A percentile compares a stretch with the other conserved stretches of the same genome.
These are phyloP conservation scores for Gymnobelideus leadbeateri DNA, from an alignment of 2,113 vertebrate species.

Conservation along the genomic window DNA sequence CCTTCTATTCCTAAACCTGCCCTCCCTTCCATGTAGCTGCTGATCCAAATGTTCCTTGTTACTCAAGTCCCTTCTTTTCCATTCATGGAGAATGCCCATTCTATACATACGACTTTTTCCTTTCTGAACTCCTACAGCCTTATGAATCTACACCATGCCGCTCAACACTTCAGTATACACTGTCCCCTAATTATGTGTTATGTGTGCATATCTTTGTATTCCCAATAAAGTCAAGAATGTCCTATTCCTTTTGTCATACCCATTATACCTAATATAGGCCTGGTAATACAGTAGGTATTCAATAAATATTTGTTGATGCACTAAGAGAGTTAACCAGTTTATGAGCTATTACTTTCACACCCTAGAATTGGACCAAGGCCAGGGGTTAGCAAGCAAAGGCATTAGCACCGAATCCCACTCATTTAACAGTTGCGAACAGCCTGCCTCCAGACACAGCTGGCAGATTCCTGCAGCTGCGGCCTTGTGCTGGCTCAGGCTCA, in stretches of 20 bases:
- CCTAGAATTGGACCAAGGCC: constrained; percentile 10
- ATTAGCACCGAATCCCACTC: not conserved
- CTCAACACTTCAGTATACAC: not conserved
- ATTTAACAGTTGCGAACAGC: constrained; percentile 17
- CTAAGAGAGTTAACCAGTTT: not conserved
- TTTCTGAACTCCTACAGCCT: not conserved
- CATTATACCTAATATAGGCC: not conserved
- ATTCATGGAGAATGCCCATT: not conserved
- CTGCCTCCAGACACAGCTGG: constrained; percentile 25
- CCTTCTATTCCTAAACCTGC: not conserved
- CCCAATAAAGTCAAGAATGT: not conserved
- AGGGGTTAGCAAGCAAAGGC: not conserved
- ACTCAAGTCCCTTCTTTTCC: not conserved
- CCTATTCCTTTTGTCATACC: not conserved
- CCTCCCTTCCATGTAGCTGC: not conserved
- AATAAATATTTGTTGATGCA: not conserved
- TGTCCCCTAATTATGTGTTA: rapidly evolving
- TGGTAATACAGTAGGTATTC: not conserved
- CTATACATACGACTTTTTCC: not conserved
- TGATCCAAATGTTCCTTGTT: not conserved
- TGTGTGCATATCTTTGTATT: not conserved
- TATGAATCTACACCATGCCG: not conserved
- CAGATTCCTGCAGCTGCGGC: not conserved
- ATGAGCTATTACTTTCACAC: constrained; percentile 5
- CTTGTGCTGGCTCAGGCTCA: not conserved